Base-by-base conservation (phyloP, 2,888 invertebrate genomes). In the Ecliptopera silaceata region DNA sequence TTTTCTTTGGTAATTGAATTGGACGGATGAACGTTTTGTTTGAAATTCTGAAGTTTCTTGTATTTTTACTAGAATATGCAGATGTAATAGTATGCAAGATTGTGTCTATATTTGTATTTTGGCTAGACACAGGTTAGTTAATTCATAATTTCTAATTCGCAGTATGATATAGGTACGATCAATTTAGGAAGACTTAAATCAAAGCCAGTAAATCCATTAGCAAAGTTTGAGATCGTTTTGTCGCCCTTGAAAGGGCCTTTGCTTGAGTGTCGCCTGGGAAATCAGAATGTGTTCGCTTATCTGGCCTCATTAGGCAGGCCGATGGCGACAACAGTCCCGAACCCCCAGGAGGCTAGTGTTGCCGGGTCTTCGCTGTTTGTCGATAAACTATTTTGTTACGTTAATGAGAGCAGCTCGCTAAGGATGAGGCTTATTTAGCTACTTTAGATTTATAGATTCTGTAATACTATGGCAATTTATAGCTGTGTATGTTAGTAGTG, bases 1-100 rank as follows among this genome's bases (percentile, higher is more conserved):
- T 85, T 86, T 86, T 84, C 80, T 77, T 86, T 81, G 60, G 79
- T 86, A 88, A 88, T 88, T 85, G 85, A 86, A 88, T 87, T 85
- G 82, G 77, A 79, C 75, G 79, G 77, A 83, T 79, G 79, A 79
- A 72, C 63, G 68, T 73, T 77, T 71, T 68, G 66, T 75, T 75
- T 71, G 64, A 48, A 39, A 41, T 29, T n/a, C 39, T 61, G 59
- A 68, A 63, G 62, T 48, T 58, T 49, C 45, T 54, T 47, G 54
- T 59, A 50, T 64, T 56, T 55, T 59, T 56, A 32, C 20, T 47
- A 34, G 12, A 34, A 10, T 6, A 46, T 38, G 29, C 31, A 31
- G 38, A 34, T 34, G 12, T 6, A 10, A 17, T 38, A n/a, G 13
- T 6, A n/a, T 26, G n/a, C n/a, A 17, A 15, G 2, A 3, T 10